Percentiles rank a stretch among this genome's conserved stretches.
These are phyloP conservation scores for Drosophila falleni DNA, from an alignment of 2,888 invertebrate species.

Conservation along the genomic window DNA sequence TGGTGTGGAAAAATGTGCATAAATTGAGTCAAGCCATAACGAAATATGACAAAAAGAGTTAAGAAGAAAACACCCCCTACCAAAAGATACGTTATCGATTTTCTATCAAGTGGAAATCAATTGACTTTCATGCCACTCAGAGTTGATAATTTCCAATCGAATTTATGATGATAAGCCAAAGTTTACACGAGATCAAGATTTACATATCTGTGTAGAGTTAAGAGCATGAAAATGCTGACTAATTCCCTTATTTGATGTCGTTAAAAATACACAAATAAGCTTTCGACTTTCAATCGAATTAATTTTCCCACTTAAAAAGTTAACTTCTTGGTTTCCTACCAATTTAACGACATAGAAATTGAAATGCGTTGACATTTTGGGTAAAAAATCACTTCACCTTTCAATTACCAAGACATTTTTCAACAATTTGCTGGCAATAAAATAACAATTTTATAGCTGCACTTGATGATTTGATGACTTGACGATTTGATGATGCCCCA, in stretches of 20 bases:
- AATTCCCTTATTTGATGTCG: slow-evolving; percentile 31
- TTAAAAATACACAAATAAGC: slow-evolving; percentile 22
- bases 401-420: slow-evolving; percentile 51
- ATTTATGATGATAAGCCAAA: slow-evolving; percentile 60
- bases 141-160: slow-evolving; percentile 43
- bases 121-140: slow-evolving; percentile 54
- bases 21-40: slow-evolving; percentile 46
- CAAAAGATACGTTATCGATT: slow-evolving; percentile 17
- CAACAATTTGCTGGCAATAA: slow-evolving; percentile 61
- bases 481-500: slow-evolving; percentile 39
- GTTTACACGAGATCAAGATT: slow-evolving; percentile 45
- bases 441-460: slow-evolving; percentile 65
- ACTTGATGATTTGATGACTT: slow-evolving; percentile 55
- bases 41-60: slow-evolving; percentile 57
- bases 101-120: slow-evolving; percentile 50
- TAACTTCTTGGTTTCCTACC: slow-evolving; percentile 7
- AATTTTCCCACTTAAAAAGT: slow-evolving; percentile 12
- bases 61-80: slow-evolving; percentile 27
- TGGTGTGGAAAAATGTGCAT: slow-evolving; percentile 57
- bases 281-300: slow-evolving; percentile 5
- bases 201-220: slow-evolving; percentile 37
- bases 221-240: slow-evolving; percentile 25
- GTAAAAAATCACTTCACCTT: slow-evolving; percentile 34
- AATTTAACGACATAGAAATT: slow-evolving; percentile 20
- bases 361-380: slow-evolving; percentile 36